Conservation (phyloP, 2,797 vertebrate genomes). For the Lagodon rhomboides region DNA sequence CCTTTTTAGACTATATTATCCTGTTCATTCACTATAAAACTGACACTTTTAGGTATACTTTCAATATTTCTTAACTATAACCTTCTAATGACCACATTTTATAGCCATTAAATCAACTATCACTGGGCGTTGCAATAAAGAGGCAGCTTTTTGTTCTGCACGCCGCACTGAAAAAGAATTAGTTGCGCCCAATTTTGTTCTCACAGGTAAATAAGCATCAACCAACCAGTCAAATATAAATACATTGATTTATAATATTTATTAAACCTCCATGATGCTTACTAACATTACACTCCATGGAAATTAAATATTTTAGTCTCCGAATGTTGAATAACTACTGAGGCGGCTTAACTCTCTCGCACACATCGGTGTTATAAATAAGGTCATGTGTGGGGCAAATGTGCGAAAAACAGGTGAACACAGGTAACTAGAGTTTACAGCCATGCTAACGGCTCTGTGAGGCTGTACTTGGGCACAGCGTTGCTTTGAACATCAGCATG, state of each 20-base stretch:
- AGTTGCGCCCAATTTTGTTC: conserved; percentile 54
- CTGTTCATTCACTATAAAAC: conserved; percentile 99
- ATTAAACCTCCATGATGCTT: conserved; percentile 15
- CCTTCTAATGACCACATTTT: conserved; percentile 99
- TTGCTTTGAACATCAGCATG: neutral
- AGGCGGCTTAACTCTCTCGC: neutral
- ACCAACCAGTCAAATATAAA: conserved; percentile 37
- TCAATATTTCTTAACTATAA: conserved; percentile 99
- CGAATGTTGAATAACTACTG: conserved; percentile 6
- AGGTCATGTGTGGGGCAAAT: neutral
- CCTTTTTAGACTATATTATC: conserved; percentile 99
- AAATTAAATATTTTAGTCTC: conserved; percentile 11
- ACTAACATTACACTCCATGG: conserved; percentile 8
- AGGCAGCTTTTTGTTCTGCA: conserved; percentile 92
- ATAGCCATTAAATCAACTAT: conserved; percentile 99
- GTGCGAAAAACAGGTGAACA: no score
- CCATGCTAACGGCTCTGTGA: neutral
- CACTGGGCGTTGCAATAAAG: conserved; percentile 98
- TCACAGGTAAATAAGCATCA: conserved; percentile 48
- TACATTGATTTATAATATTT: conserved; percentile 7
- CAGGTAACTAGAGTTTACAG: neutral
- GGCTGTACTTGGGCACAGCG: neutral
- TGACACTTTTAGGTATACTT: conserved; percentile 99
- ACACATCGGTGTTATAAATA: conserved; percentile 25
- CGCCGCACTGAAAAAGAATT: conserved; percentile 90